Evolutionary conservation across 2,797 vertebrate genomes (phyloP).

Genomic region (Microcaecilia unicolor): DNA sequence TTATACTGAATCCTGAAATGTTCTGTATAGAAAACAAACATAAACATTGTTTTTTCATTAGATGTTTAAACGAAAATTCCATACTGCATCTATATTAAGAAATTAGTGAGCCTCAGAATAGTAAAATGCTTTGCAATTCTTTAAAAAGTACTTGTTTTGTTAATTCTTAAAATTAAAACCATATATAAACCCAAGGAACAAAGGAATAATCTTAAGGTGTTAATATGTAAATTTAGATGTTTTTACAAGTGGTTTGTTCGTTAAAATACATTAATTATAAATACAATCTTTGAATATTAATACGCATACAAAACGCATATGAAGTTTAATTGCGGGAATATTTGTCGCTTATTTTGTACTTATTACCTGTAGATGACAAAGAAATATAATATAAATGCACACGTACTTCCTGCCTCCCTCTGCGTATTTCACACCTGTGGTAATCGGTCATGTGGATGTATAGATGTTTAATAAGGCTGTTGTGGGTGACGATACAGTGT

Average conservation of each 20-base stretch:
- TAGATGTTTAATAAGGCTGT: conserved; percentile 41
- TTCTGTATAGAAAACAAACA: too few relatives aligned
- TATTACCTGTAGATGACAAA: conserved; percentile 44
- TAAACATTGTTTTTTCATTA: conserved; percentile 8
- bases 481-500: conserved; percentile 51
- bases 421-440: conserved; percentile 56
- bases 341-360: conserved; percentile 47
- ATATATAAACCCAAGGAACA: conserved; percentile 27
- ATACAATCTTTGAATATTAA: conserved; percentile 38
- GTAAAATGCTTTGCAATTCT: conserved; percentile 32
- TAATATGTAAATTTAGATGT: conserved; percentile 39
- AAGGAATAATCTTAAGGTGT: conserved; percentile 32
- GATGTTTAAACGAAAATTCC: conserved; percentile 18
- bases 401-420: conserved; percentile 30
- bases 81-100: conserved; percentile 32
- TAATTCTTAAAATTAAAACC: conserved; percentile 19
- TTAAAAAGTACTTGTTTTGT: conserved; percentile 24
- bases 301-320: conserved; percentile 42
- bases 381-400: conserved; percentile 43
- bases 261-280: conserved; percentile 18
- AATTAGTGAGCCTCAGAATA: conserved; percentile 16
- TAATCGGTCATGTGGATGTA: conserved; percentile 45
- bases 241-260: conserved; percentile 36
- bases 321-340: conserved; percentile 42
- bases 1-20: conserved; percentile 10